Base-by-base conservation (phyloP, 1,140 invertebrate genomes). In the Harlomillsia oculata region DNA sequence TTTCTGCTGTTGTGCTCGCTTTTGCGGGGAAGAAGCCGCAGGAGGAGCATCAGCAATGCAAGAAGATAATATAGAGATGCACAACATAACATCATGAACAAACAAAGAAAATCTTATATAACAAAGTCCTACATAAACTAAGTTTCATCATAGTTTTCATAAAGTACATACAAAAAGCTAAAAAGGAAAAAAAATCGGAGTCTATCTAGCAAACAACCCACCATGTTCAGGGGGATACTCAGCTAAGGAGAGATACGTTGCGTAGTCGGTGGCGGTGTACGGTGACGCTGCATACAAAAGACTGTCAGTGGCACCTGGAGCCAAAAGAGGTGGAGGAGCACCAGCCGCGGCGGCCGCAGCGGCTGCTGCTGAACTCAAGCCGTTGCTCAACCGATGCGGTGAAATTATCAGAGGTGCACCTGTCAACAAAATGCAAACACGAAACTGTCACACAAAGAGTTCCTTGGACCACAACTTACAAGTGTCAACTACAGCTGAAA, bases 361-460 rank as follows among this genome's bases (percentile, higher is more conserved):
- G n/a, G 83, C 80, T 18, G 83, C 82, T 20, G 78, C 82, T 21
- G 83, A 82, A 70, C 82, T 84, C 51, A 84, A 66, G 59, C 82
- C 53, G 81, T 81, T 52, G 84, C 83, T 30, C 82, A 80, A 43
- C 59, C 67, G 54, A 69, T 87, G 78, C 44, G 88, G 87, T 25
- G 88, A 89, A 56, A 92, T 78, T 62, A 93, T 91, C 66, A 93
- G 73, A 9, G 89, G 89, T 5, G 88, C 87, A 14, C 87, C 87
- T 49, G 86, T 46, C 52, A 60, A 50, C 53, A 64, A 60, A 58
- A 61, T 60, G 43, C 54, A 64, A 36, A 45, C 29, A 25, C 60
- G 43, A 39, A 41, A 46, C 30, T 40, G 37, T n/a, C n/a, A 34
- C 30, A 8, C 30, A 34, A 8, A 34, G 14, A 8, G 30, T 14